These are phyloP conservation scores for Platanista minor DNA, from an alignment of 2,113 vertebrate species.

Conservation along the genomic window DNA sequence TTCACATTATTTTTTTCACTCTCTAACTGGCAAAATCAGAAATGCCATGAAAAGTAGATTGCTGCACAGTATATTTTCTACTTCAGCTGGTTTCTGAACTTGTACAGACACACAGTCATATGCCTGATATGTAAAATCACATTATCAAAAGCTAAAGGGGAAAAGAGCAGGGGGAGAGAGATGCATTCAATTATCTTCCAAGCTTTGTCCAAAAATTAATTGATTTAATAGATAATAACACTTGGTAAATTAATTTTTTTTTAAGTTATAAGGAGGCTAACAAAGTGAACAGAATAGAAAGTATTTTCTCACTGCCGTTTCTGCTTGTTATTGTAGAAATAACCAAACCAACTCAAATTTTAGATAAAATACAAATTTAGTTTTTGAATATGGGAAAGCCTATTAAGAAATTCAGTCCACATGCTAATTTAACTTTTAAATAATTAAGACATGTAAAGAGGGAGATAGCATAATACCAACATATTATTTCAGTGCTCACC, in stretches of 20 bases:
- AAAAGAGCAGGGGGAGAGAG: background rate
- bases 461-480: background rate
- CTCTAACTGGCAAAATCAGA: conserved; percentile 55
- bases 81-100: background rate
- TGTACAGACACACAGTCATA: background rate
- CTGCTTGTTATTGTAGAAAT: background rate
- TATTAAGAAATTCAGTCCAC: background rate
- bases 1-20: background rate
- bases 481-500: conserved; percentile 38
- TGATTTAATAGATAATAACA: background rate
- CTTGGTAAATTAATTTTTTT: background rate
- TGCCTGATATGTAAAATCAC: background rate
- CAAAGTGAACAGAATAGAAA: background rate
- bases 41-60: conserved; percentile 32
- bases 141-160: background rate
- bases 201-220: background rate
- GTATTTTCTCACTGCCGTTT: background rate
- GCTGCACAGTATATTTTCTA: background rate
- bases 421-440: background rate
- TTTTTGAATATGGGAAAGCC: background rate
- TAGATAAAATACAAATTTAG: background rate
- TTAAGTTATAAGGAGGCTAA: background rate
- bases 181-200: background rate
- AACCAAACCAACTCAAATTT: background rate
- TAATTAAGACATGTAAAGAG: background rate